Conservation (phyloP, 2,113 vertebrate genomes). For the Meles meles region DNA sequence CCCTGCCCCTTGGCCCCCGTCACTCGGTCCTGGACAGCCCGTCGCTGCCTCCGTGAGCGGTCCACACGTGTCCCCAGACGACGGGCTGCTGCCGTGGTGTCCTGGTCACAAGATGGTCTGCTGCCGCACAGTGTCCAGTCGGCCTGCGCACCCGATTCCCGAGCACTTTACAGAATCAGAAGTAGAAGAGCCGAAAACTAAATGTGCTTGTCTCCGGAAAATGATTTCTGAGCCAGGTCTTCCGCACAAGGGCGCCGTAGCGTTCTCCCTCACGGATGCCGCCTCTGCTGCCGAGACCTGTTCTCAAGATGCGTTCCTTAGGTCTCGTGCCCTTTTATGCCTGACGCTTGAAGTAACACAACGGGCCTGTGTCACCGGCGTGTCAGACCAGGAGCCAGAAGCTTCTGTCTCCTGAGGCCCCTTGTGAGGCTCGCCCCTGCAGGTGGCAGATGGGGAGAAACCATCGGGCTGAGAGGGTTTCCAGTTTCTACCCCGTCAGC, state of each 20-base stretch:
- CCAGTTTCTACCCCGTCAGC: too few relatives aligned
- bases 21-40: rapidly evolving
- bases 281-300: neutral
- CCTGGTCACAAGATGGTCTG: rapidly evolving
- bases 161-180: neutral
- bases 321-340: rapidly evolving
- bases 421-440: neutral
- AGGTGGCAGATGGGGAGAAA: neutral
- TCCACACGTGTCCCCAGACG: rapidly evolving
- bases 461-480: rapidly evolving
- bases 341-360: neutral
- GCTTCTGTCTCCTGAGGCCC: rapidly evolving
- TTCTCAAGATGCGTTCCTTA: rapidly evolving
- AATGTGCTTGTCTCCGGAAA: neutral
- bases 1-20: neutral
- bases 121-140: neutral
- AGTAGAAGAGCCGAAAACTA: neutral
- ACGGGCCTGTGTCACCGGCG: rapidly evolving
- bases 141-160: rapidly evolving
- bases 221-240: rapidly evolving
- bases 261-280: neutral
- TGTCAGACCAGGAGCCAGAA: neutral
- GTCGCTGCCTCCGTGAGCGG: rapidly evolving
- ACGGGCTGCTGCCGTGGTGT: rapidly evolving
- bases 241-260: rapidly evolving